These are phyloP conservation scores for Thrips palmi DNA, from an alignment of 1,140 invertebrate genomes.

Conservation along the genomic window DNA sequence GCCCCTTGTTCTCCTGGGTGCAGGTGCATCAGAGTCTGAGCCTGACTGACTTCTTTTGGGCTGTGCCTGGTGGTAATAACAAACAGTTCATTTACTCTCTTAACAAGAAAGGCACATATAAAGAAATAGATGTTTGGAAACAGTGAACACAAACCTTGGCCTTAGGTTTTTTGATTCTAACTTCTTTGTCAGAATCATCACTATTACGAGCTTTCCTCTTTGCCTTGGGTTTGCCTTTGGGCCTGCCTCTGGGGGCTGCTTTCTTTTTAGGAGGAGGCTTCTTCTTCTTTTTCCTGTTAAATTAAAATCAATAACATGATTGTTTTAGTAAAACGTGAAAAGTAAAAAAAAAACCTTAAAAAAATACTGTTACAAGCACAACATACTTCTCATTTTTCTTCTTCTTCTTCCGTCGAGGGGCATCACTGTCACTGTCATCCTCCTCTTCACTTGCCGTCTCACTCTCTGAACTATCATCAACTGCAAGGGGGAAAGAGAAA, in stretches of 20 bases:
- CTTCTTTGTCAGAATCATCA: constrained; percentile 13
- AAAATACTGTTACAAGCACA: no score
- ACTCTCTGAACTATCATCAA: constrained; percentile 29
- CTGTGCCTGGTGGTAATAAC: constrained; percentile 28
- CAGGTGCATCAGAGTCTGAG: constrained; percentile 26
- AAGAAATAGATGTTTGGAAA: constrained; percentile 5
- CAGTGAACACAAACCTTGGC: not conserved
- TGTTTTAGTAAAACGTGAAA: no score
- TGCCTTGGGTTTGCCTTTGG: no score
- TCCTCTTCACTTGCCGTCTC: constrained; percentile 21
- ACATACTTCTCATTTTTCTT: no score
- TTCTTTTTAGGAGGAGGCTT: constrained; percentile 11
- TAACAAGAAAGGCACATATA: not conserved
- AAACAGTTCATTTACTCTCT: constrained; percentile 2
- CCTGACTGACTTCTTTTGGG: constrained; percentile 30
- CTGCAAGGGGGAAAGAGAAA: constrained; percentile 13
- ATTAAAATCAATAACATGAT: no score
- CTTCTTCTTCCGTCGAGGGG: constrained; percentile 31
- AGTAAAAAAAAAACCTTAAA: no score
- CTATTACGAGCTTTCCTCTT: constrained; percentile 6
- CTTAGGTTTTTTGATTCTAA: constrained; percentile 12
- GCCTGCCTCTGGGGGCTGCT: no score
- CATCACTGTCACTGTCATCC: constrained; percentile 29
- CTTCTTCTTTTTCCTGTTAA: constrained; percentile 5
- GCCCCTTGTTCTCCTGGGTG: constrained; percentile 40